phyloP scores from a whole-genome alignment of 2,113 vertebrate genomes.

The Oceanodroma tethys region DNA sequence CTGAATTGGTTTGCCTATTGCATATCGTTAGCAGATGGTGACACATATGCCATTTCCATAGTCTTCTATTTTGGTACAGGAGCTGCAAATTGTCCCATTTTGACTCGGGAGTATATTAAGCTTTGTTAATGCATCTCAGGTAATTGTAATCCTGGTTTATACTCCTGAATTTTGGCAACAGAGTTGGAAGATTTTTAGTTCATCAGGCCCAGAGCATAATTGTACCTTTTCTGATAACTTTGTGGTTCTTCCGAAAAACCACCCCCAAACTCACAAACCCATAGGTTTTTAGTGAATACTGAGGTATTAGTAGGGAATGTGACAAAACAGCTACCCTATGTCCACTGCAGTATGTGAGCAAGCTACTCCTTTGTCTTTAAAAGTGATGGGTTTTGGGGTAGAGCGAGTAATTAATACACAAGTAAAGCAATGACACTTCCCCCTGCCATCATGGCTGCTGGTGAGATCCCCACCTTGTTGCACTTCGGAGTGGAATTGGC shows the following conservation, averaged over 20 bases:
- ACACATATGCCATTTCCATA: not conserved
- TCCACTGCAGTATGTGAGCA: not conserved
- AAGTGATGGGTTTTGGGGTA: not conserved
- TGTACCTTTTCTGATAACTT: not conserved
- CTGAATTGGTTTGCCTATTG: not conserved
- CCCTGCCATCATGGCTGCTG: not conserved
- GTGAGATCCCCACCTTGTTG: accelerated
- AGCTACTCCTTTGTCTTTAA: not conserved
- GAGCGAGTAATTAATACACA: not conserved
- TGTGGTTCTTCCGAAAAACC: not conserved
- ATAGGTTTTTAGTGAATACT: not conserved
- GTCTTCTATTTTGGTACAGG: not conserved
- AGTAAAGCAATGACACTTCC: not conserved
- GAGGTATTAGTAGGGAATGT: not conserved
- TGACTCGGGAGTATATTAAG: not conserved
- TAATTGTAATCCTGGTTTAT: not conserved
- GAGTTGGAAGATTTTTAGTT: not conserved
- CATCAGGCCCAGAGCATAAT: not conserved
- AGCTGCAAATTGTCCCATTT: not conserved
- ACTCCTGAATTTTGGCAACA: not conserved
- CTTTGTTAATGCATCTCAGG: not conserved
- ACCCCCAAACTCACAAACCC: not conserved
- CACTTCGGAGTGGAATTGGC: not conserved
- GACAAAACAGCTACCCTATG: not conserved
- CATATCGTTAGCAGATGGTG: not conserved